Base-by-base conservation (phyloP, 2,797 vertebrate genomes). In the Melopsittacus undulatus region DNA sequence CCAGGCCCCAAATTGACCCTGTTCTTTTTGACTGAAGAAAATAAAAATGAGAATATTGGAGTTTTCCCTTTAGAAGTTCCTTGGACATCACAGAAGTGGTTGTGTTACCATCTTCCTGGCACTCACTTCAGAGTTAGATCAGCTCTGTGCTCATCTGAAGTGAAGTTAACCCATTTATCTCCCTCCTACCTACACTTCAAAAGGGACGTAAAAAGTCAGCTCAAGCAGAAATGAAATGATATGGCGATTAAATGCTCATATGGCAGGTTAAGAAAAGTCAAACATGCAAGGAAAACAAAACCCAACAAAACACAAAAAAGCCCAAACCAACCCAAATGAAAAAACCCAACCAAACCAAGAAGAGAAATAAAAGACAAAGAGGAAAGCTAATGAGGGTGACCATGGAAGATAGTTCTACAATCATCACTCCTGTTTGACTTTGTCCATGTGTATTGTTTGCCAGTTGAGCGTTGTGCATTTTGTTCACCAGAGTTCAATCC, bases 151-250 rank as follows among this genome's bases (percentile, higher is more conserved):
- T 87, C 64, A 59, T 63, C 32, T 89, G 63, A 62, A 77, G 24
- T 77, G 32, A 72, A 79, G 29, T 79, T 86, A 95, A 93, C 51
- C 48, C 46, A 51, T 83, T 80, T 90, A 80, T 87, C 34, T 91
- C 13, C 36, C 30, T 40, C 12, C 15, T 54, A 48, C 5, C 12
- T 11, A 14, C 19, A 26, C 11, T 45, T 24, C 9, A 36, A 49
- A 70, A 70, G 19, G 48, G 24, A 76, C 78, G 38, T 30, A 72
- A 86, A 72, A 89, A 24, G 19, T 46, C 62, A 62, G 10, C 10
- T 69, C 9, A 70, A 72, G 20, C 16, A 80, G 34, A 72, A 84
- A n/a, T 68, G 23, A 43, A 86, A 79, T 48, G 32, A 62, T 54
- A 17, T 15, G 5, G 54, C 49, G 40, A 77, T 77, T 73, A 77